Percentiles rank a stretch among this genome's conserved stretches.
Evolutionary conservation across 30 jellyfish, hydroid and myxozoan species (phyloP).

Genomic region (Turritopsis rubra): DNA sequence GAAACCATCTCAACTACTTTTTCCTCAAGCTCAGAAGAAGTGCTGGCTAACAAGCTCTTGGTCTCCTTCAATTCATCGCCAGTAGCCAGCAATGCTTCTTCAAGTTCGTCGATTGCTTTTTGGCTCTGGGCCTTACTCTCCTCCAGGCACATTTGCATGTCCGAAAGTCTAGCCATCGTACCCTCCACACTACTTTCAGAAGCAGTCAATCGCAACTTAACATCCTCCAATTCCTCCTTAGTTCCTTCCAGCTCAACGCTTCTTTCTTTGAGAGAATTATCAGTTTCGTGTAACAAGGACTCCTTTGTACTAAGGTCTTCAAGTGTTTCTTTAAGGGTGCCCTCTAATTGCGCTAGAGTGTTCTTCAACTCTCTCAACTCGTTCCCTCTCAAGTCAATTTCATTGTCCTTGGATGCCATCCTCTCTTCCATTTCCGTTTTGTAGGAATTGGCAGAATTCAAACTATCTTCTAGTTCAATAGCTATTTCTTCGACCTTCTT

Average conservation of each 20-base stretch:
- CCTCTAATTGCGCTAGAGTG: not conserved
- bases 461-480: not conserved
- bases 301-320: not conserved
- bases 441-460: no score
- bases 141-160: not conserved
- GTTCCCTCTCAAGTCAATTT: slow-evolving; percentile 7
- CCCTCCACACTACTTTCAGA: not conserved
- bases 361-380: not conserved
- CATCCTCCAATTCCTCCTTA: not conserved
- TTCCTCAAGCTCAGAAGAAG: not conserved
- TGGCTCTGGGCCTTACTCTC: not conserved
- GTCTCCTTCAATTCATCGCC: not conserved
- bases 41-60: not conserved
- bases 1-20: slow-evolving; percentile 1
- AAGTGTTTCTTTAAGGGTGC: not conserved
- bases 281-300: not conserved
- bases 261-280: not conserved
- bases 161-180: not conserved
- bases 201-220: not conserved
- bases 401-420: not conserved
- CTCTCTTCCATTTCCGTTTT: no score
- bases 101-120: not conserved
- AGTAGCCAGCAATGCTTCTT: not conserved
- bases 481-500: not conserved
- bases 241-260: not conserved